Evolutionary conservation across 37 sponge, comb jelly and placozoan species (phyloP), one percentile per base, ranked within the genome.

Genomic region (Dysidea cf. avara): DNA sequence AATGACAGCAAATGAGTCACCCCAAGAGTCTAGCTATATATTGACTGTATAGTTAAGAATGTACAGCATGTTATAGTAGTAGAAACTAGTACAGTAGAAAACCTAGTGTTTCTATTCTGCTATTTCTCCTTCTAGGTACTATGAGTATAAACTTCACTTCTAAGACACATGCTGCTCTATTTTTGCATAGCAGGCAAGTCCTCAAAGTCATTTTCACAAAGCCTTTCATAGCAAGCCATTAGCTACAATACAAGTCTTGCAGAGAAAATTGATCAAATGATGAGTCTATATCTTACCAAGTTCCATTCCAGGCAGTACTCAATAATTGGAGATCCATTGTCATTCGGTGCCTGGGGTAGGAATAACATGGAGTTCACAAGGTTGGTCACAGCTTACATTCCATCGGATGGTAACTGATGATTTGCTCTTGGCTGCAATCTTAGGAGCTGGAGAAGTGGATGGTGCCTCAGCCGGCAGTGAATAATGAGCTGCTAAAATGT

Each of bases 281-380:
- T n/a, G n/a, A n/a, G n/a, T n/a, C n/a, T 60, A 33, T 39, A 20
- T 49, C 65, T 16, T 13, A 60, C 69, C 79, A 64, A 63, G 75
- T 78, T 85, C 89, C 89, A 88, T 43, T 88, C 84, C 70, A 88
- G 56, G 16, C 28, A 34, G 54, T 83, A 88, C 29, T 66, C 34
- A 26, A 74, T 66, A 59, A 88, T 83, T 11, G 85, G 63, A 31
- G 84, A 55, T 22, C 89, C 89, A 61, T 88, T 82, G 74, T 77
- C 78, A 4, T 53, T 48, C n/a, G 80, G 49, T 13, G 84, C 74
- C 71, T 71, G 57, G 1, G 24, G 63, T 61, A n/a, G 58, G 22
- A 29, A 18, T 18, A 49, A 49, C 13, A 18, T 13, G 13, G 16
- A 28, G 7, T 56, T 7, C 58, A 12, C 26, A 29, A 46, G 66